Evolutionary conservation across 2,888 invertebrate genomes (phyloP).

Genomic region (Volucella zonaria): DNA sequence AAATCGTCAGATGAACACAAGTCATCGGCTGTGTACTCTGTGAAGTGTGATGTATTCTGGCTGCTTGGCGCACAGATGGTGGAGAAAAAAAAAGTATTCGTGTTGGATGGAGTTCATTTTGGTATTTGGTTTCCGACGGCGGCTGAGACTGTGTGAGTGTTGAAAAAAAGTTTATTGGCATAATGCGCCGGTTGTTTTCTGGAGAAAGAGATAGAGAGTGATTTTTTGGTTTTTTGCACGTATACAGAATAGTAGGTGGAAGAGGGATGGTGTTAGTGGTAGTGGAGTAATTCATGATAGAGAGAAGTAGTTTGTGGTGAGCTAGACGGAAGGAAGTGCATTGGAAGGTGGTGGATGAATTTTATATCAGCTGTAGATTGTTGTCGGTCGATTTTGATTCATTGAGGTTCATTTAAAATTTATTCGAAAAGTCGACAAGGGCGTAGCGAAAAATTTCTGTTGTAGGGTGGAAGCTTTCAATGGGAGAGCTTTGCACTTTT

Average conservation of each 20-base stretch:
- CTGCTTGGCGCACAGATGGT: conserved; percentile 58
- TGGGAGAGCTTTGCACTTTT: no score
- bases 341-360: conserved; percentile 36
- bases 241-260: background rate
- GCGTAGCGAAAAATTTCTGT: background rate
- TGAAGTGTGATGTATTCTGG: conserved; percentile 8
- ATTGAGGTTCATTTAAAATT: conserved; percentile 34
- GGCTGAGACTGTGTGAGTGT: conserved; percentile 44
- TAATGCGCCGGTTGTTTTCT: conserved; percentile 71
- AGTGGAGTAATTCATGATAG: conserved; percentile 1
- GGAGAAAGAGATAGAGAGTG: conserved; percentile 50
- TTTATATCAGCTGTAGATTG: conserved; percentile 45
- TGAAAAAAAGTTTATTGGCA: conserved; percentile 44
- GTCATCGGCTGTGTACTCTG: conserved; percentile 43
- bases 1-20: conserved; percentile 60
- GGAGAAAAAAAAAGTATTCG: conserved; percentile 47
- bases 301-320: conserved; percentile 9
- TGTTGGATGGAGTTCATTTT: conserved; percentile 54
- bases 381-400: background rate
- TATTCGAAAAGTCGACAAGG: background rate
- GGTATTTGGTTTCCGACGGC: conserved; percentile 15
- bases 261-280: background rate
- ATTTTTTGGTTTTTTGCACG: background rate
- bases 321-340: conserved; percentile 33
- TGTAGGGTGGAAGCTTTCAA: background rate